Base-by-base conservation (phyloP, 2,888 invertebrate genomes). In the Caenorhabditis japonica region DNA sequence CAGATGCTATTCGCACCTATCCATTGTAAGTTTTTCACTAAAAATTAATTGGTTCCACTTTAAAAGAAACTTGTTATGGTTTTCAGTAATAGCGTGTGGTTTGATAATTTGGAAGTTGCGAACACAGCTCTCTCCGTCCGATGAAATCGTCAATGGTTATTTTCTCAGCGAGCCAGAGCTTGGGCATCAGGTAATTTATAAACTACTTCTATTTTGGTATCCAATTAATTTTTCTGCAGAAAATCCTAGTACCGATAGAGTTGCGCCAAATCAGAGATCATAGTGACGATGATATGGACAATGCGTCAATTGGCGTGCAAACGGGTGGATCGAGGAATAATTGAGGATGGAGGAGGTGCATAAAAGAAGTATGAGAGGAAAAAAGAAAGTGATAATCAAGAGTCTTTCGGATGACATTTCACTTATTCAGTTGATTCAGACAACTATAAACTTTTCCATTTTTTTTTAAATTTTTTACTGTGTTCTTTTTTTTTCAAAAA, bases 201-300 rank as follows among this genome's bases (percentile, higher is more conserved):
- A 30, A 7, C 7, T 7, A 30, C 30, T 5, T 30, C 30, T 7
- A 30, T 30, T 30, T 30, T 10, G 10, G 30, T n/a, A 1, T 39
- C 13, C 30, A 27, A 15, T 1, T 4, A 34, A 17, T 13, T 15
- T 12, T 8, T 21, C 71, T 83, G 51, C 72, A 86, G 85, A 86
- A 83, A 58, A 85, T 86, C 5, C 77, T 86, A 4, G 86, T 86
- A 17, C 86, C 86, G 1, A 85, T 86, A n/a, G 85, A 84, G 43
- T 70, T 85, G 8, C 79, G 84, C 17, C 84, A 86, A 64, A 83
- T 86, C 17, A 44, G 83, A 17, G 71, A 77, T 33, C 43, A 75
- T 27, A 74, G 80, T 23, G 79, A 83, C 38, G 82, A 82, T 47
- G 82, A 83, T 30, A 59, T 75, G 0, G 84, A 85, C 19, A 81